Evolutionary conservation across 2,888 invertebrate species (phyloP).

Genomic region (Nephrotoma appendiculata): DNA sequence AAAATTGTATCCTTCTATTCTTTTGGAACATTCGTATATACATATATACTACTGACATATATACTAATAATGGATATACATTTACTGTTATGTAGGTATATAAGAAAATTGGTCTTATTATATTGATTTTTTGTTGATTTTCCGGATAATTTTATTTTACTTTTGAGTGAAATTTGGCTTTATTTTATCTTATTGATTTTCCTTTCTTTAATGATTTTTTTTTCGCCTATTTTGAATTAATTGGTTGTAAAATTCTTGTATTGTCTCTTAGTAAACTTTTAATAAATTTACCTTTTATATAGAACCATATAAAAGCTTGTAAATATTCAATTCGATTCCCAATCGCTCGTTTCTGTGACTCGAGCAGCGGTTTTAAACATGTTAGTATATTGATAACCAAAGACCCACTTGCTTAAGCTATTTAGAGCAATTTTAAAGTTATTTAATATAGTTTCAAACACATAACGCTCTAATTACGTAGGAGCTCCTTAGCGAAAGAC

Average conservation of each 20-base stretch:
- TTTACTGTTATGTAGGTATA: neutral
- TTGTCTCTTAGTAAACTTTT: too few species aligned
- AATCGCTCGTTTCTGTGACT: too few species aligned
- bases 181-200: neutral
- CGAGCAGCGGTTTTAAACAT: too few species aligned
- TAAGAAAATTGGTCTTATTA: neutral
- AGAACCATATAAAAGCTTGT: too few species aligned
- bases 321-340: too few species aligned
- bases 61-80: neutral
- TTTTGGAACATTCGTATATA: neutral
- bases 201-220: neutral
- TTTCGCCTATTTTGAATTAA: neutral
- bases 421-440: too few species aligned
- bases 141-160: neutral
- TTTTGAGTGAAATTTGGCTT: neutral
- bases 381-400: too few species aligned
- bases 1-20: neutral
- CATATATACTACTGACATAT: neutral
- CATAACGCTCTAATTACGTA: too few species aligned
- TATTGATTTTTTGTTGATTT: neutral
- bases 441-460: too few species aligned
- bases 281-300: too few species aligned
- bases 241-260: neutral
- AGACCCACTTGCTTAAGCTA: too few species aligned
- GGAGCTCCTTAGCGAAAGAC: too few species aligned